Base-by-base conservation (phyloP, 2,888 invertebrate species). In the Cheilosia vernalis region DNA sequence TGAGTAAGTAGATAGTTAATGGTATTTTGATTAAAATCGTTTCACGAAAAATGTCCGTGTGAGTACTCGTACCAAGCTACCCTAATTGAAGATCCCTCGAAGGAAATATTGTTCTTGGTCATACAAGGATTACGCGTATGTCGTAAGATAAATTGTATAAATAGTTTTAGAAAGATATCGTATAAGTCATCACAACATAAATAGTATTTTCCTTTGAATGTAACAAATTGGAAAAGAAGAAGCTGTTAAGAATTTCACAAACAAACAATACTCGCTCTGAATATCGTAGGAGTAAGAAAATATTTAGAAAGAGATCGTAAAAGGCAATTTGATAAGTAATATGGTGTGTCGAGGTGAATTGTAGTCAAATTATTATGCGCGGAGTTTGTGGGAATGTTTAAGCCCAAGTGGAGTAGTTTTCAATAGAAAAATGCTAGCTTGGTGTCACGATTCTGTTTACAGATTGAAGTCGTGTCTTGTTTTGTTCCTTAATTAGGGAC, bases 81-180 rank as follows among this genome's bases (percentile, higher is more conserved):
- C 13, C 37, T 4, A 13, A 37, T 37, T 37, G 13, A 37, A 37
- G 10, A 37, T 13, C 2, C 13, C 37, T 37, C 13, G 13, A 13
- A 4, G 37, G 13, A 37, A 37, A 37, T 13, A 4, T 13, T 13
- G 37, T 13, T 17, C 17, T n/a, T 15, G 44, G n/a, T 6, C 44
- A 44, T 5, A 44, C 17, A 44, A 44, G n/a, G 44, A 47, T 47
- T 47, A 10, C 42, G 4, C 17, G 6, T 47, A 47, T 17, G 17
- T 47, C 42, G 17, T 42, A 30, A 42, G 4, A 37, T 37, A 21
- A 27, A 40, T 42, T 66, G 17, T 67, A 30, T 67, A 67, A 55
- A 73, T 51, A 51, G 40, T 40, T 58, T 13, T n/a, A 61, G 42
- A 56, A 30, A 55, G 15, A 30, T 44, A 47, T 24, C 27, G 27